Conservation (phyloP, 2,797 vertebrate species). For the Halcyon badia region DNA sequence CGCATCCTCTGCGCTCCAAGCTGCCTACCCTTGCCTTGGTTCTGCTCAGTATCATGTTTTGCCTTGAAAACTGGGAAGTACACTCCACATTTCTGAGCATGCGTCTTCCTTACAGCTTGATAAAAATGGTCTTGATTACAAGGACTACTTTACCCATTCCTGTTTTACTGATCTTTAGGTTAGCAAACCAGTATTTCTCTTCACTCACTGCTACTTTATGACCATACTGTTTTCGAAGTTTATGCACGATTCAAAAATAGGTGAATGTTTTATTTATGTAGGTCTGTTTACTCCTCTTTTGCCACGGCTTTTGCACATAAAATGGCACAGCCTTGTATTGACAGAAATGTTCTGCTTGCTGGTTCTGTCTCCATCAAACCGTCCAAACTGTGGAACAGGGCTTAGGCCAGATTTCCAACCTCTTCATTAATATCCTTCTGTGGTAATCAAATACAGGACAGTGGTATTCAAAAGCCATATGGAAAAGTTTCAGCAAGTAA, state of each 20-base stretch:
- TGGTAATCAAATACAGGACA: conserved; percentile 72
- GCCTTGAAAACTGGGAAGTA: neutral
- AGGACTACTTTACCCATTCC: neutral
- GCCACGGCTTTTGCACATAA: neutral
- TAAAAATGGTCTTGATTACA: neutral
- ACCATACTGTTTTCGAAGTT: neutral
- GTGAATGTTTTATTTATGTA: neutral
- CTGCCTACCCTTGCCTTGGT: conserved; percentile 9
- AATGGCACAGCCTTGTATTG: neutral
- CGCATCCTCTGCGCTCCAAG: conserved; percentile 29
- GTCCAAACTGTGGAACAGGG: conserved; percentile 12
- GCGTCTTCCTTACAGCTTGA: neutral
- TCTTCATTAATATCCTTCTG: conserved; percentile 57
- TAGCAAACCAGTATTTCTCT: neutral
- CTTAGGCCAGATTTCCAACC: conserved; percentile 21
- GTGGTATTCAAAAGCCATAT: conserved; percentile 46
- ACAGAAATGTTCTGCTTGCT: neutral
- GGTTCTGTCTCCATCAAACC: conserved; percentile 2
- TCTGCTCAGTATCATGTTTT: conserved; percentile 24
- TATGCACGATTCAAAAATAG: neutral
- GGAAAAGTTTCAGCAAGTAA: conserved; percentile 66
- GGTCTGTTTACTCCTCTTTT: conserved; percentile 19
- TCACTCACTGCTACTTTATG: neutral
- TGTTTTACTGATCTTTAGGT: neutral
- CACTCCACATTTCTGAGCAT: neutral